Evolutionary conservation across 2,113 vertebrate species (phyloP).

Genomic region (Trogon surrucura): DNA sequence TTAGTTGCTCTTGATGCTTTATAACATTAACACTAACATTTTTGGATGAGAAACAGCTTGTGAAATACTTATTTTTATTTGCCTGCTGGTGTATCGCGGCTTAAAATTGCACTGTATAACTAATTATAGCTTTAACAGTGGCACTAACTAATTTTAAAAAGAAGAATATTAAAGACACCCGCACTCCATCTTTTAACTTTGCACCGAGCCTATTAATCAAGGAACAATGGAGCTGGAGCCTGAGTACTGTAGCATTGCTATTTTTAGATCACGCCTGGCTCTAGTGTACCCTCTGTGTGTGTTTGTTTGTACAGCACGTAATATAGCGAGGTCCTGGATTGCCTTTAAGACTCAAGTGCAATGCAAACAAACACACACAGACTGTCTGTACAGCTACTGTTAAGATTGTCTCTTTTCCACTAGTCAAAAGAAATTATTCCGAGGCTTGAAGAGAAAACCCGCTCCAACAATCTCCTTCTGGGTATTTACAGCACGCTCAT

Average conservation of each 20-base stretch:
- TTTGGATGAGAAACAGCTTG: conserved; percentile 16
- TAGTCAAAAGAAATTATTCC: not conserved
- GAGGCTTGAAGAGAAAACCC: not conserved
- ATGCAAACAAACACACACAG: not conserved
- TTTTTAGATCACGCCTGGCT: not conserved
- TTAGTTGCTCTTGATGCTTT: not conserved
- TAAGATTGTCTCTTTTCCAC: not conserved
- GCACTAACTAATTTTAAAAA: not conserved
- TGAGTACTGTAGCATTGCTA: not conserved
- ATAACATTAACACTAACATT: not conserved
- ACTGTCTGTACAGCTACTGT: not conserved
- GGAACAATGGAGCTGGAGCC: not conserved
- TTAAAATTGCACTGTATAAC: not conserved
- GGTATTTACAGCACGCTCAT: not conserved
- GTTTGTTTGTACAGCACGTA: not conserved
- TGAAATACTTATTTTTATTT: conserved; percentile 35
- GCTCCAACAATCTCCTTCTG: not conserved
- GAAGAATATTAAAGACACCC: not conserved
- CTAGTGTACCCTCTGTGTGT: not conserved
- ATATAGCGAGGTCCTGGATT: not conserved
- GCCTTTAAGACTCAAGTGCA: not conserved
- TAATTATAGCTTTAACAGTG: not conserved
- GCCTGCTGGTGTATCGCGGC: not conserved
- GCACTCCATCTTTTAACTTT: not conserved
- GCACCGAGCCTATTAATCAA: not conserved